A percentile compares a stretch with the other conserved stretches of the same genome.
phyloP scores from a whole-genome alignment of 2,797 vertebrate genomes.

The Gymnodraco acuticeps region DNA sequence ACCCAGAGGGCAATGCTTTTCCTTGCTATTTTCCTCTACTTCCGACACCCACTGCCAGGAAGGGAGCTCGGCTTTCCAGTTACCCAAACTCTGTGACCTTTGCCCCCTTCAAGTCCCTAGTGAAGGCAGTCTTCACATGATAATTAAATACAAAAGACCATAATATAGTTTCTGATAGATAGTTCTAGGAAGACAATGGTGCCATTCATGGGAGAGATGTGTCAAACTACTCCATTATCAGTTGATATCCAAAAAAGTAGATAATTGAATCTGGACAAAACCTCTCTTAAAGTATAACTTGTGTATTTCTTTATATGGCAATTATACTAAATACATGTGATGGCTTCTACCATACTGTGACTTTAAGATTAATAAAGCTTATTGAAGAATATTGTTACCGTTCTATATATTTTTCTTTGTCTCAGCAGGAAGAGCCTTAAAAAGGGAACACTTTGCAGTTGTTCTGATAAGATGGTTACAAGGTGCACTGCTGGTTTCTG shows the following conservation, averaged over 20 bases:
- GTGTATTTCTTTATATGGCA: not conserved
- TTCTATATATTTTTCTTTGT: not conserved
- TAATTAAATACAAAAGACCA: slow-evolving; percentile 13
- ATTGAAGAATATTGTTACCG: not conserved
- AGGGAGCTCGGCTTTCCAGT: slow-evolving; percentile 60
- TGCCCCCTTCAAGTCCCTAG: slow-evolving; percentile 39
- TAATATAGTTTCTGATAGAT: slow-evolving; percentile 10
- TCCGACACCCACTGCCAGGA: slow-evolving; percentile 55
- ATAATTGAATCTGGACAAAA: slow-evolving; percentile 12
- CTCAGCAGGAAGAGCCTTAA: not conserved
- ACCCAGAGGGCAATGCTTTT: slow-evolving; percentile 61
- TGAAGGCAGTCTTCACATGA: slow-evolving; percentile 11
- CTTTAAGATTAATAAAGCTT: slow-evolving; percentile 6
- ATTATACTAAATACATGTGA: slow-evolving; percentile 10
- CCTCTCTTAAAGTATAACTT: not conserved
- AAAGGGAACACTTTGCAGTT: not conserved
- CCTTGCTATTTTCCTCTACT: slow-evolving; percentile 61
- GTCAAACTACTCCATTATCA: not conserved
- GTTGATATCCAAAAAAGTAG: slow-evolving; percentile 3
- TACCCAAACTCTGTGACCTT: slow-evolving; percentile 51
- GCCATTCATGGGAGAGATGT: not conserved
- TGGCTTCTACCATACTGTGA: not conserved
- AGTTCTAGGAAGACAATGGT: not conserved
- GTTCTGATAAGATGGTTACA: not conserved
- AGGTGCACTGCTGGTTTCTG: not conserved